These are phyloP conservation scores for Spodoptera litura DNA, from an alignment of 1,140 invertebrate genomes.

Conservation along the genomic window DNA sequence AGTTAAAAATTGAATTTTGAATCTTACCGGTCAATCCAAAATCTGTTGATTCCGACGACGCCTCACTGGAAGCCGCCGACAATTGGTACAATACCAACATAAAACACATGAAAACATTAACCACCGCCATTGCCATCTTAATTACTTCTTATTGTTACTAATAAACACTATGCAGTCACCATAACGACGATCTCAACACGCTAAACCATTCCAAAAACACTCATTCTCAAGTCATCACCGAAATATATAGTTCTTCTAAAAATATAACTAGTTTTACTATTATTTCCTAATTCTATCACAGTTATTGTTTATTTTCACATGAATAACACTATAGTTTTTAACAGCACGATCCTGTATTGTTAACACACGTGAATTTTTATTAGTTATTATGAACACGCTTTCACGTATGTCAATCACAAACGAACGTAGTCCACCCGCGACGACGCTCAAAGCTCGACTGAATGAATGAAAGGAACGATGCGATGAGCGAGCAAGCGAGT, in stretches of 20 bases:
- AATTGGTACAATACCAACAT: slow-evolving; percentile 77
- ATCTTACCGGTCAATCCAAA: slow-evolving; percentile 73
- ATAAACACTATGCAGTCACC: slow-evolving; percentile 70
- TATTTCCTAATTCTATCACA: slow-evolving; percentile 48
- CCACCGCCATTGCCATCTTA: slow-evolving; percentile 73
- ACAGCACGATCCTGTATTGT: slow-evolving; percentile 42
- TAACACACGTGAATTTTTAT: slow-evolving; percentile 50
- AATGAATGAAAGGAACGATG: slow-evolving; percentile 62
- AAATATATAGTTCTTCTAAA: slow-evolving; percentile 57
- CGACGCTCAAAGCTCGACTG: slow-evolving; percentile 51
- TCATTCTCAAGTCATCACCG: slow-evolving; percentile 65
- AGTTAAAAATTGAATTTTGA: neutral
- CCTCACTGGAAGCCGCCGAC: slow-evolving; percentile 70
- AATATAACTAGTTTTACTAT: slow-evolving; percentile 50
- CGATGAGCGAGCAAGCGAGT: slow-evolving; percentile 61
- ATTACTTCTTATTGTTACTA: slow-evolving; percentile 73
- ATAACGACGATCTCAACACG: slow-evolving; percentile 62
- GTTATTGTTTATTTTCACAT: slow-evolving; percentile 52
- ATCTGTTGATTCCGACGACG: slow-evolving; percentile 75
- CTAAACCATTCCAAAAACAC: slow-evolving; percentile 44
- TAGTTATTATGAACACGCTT: slow-evolving; percentile 62
- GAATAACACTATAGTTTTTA: slow-evolving; percentile 43
- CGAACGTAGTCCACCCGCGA: slow-evolving; percentile 38
- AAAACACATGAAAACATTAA: slow-evolving; percentile 80
- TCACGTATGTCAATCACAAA: slow-evolving; percentile 51